A percentile compares a stretch with the other conserved stretches of the same genome.
Evolutionary conservation across 2,797 vertebrate species (phyloP).

Genomic region (Typhlichthys subterraneus): DNA sequence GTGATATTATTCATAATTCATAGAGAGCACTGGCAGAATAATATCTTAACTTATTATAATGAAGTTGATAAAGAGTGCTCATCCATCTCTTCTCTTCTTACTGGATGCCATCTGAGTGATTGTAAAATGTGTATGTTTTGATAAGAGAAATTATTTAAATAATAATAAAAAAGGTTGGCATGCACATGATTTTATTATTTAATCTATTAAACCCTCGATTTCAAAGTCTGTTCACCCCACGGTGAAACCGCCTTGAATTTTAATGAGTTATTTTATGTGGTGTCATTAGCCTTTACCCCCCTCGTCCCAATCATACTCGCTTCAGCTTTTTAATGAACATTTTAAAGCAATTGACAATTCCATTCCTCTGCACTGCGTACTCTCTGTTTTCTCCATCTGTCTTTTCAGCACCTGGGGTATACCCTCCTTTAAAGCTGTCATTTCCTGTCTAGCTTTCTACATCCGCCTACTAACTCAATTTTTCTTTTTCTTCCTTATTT

Average conservation of each 20-base stretch:
- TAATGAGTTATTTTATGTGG: slow-evolving; percentile 47
- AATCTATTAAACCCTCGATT: slow-evolving; percentile 60
- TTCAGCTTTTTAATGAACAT: slow-evolving; percentile 51
- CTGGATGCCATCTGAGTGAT: slow-evolving; percentile 20
- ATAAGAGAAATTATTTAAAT: slow-evolving; percentile 66
- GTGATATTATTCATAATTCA: slow-evolving; percentile 37
- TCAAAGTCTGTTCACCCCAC: slow-evolving; percentile 52
- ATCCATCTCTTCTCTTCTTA: slow-evolving; percentile 38
- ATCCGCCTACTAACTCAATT: slow-evolving; percentile 15
- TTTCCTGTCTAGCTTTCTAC: slow-evolving; percentile 3
- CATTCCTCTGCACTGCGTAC: slow-evolving; percentile 50
- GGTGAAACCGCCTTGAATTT: slow-evolving; percentile 64
- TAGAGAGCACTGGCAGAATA: slow-evolving; percentile 46
- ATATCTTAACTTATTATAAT: slow-evolving; percentile 48
- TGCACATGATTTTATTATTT: slow-evolving; percentile 58
- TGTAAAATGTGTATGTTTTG: slow-evolving; percentile 63
- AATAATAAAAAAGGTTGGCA: slow-evolving; percentile 36
- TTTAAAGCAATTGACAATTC: slow-evolving; percentile 43
- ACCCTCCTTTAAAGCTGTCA: slow-evolving; percentile 32
- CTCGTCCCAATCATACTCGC: slow-evolving; percentile 25
- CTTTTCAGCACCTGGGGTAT: slow-evolving; percentile 55
- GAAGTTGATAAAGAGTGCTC: slow-evolving; percentile 52
- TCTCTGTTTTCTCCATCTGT: slow-evolving; percentile 70
- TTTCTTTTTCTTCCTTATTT: slow-evolving; percentile 17
- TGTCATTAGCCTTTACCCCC: slow-evolving; percentile 31